Base-by-base conservation (phyloP, 92 coral and sea anemone species). In the Micromussa lordhowensis region DNA sequence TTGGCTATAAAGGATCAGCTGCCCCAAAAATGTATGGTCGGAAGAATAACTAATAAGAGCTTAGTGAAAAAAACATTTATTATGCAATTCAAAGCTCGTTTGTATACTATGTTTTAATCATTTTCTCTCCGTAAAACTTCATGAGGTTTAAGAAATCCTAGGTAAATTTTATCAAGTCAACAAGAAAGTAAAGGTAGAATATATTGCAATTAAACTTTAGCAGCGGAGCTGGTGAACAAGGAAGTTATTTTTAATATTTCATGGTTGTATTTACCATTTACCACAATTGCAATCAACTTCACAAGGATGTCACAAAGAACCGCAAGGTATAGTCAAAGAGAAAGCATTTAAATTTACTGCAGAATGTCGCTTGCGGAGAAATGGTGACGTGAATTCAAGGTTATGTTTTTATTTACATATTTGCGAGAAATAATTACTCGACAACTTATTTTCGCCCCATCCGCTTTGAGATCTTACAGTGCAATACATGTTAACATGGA, bases 261-360 rank as follows among this genome's bases (percentile, higher is more conserved):
- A 73, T 34, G 7, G 71, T 36, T 15, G 19, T 34, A 11, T 81
- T 30, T 22, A 2, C 32, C 11, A 15, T 31, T 21, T 22, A 61
- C 54, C 54, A 40, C 69, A 48, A 64, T 81, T 38, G 64, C 85
- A 66, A 36, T 81, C 28, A 19, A 59, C 31, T 59, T 80, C 19
- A 80, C 72, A 34, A n/a, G n/a, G 53, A 15, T 24, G 28, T 59
- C 11, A 66, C 48, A 21, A 34, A 59, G 31, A 32, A 32, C 83
- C 83, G 53, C 83, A 80, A 71, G 21, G 11, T 24, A 21, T 57
- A 35, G 36, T 32, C 59, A 17, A 28, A 14, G 54, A 35, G 21
- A 49, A 12, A 17, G 55, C 51, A 4, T 31, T 80, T 22, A 57
- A 58, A 58, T 59, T 58, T 31, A 32, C 38, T 21, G 22, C 83